These are phyloP conservation scores for Choristoneura fumiferana DNA, from an alignment of 1,140 invertebrate genomes.

Conservation along the genomic window DNA sequence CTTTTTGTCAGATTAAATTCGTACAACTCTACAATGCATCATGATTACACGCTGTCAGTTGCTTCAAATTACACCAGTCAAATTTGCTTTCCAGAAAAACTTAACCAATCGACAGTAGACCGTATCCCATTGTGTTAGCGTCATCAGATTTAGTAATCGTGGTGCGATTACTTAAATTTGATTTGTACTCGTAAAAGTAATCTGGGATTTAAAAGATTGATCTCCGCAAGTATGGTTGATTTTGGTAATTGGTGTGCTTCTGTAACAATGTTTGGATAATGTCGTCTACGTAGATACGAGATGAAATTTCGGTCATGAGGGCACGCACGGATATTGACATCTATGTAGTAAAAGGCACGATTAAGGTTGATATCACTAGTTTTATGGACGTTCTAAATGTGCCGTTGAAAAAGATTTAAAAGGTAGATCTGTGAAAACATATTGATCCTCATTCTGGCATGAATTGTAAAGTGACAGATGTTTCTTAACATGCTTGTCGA, in stretches of 20 bases:
- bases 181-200: conserved; percentile 14
- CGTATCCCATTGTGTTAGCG: not conserved
- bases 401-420: too few species aligned
- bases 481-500: too few species aligned
- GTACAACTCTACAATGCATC: conserved; percentile 42
- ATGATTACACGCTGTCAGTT: conserved; percentile 43
- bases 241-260: conserved; percentile 9
- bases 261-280: conserved; percentile 1
- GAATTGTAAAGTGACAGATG: too few species aligned
- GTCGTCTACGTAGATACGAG: not conserved
- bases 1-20: conserved; percentile 43
- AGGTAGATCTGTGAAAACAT: too few species aligned
- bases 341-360: not conserved
- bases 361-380: too few species aligned
- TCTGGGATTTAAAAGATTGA: conserved; percentile 16
- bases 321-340: too few species aligned
- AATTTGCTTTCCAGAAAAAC: not conserved
- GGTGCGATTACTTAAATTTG: not conserved
- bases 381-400: too few species aligned
- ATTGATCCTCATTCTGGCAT: too few species aligned
- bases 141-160: not conserved
- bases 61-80: conserved; percentile 31
- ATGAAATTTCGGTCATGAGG: too few species aligned
- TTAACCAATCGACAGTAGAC: not conserved
- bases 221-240: conserved; percentile 14